Percentiles rank a stretch among this genome's conserved stretches.
phyloP scores from a whole-genome alignment of 2,888 invertebrate genomes.

The Leptinotarsa peninsularis region DNA sequence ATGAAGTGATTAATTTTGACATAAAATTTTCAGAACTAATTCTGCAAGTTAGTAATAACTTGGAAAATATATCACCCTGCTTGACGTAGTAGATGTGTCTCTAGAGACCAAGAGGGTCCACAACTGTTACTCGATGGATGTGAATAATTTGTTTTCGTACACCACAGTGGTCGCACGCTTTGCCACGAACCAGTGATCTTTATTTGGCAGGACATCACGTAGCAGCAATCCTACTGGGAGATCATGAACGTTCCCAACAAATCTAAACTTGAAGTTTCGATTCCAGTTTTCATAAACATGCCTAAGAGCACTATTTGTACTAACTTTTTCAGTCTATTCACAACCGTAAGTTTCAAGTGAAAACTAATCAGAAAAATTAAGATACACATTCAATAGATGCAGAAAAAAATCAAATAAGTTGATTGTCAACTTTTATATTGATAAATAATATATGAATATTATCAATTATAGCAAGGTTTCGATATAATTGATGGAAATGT shows the following conservation, averaged over 20 bases:
- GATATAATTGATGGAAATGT: too few species aligned
- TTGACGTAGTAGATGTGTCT: constrained; percentile 48
- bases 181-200: constrained; percentile 26
- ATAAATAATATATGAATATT: too few species aligned
- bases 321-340: too few species aligned
- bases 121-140: constrained; percentile 47
- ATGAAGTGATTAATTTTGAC: constrained; percentile 39
- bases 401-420: too few species aligned
- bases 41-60: constrained; percentile 46
- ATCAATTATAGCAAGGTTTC: too few species aligned
- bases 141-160: constrained; percentile 40
- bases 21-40: constrained; percentile 47
- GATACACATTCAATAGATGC: too few species aligned
- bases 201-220: constrained; percentile 26
- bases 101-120: constrained; percentile 42
- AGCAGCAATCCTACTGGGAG: background rate
- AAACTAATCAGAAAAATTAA: too few species aligned
- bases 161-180: constrained; percentile 36
- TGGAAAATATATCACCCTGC: constrained; percentile 46
- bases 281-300: background rate
- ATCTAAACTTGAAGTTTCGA: background rate
- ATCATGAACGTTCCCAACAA: background rate
- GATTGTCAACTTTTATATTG: too few species aligned
- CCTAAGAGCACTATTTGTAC: too few species aligned
- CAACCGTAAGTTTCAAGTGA: too few species aligned